Evolutionary conservation across 2,113 vertebrate genomes (phyloP).

Genomic region (Turnix velox): DNA sequence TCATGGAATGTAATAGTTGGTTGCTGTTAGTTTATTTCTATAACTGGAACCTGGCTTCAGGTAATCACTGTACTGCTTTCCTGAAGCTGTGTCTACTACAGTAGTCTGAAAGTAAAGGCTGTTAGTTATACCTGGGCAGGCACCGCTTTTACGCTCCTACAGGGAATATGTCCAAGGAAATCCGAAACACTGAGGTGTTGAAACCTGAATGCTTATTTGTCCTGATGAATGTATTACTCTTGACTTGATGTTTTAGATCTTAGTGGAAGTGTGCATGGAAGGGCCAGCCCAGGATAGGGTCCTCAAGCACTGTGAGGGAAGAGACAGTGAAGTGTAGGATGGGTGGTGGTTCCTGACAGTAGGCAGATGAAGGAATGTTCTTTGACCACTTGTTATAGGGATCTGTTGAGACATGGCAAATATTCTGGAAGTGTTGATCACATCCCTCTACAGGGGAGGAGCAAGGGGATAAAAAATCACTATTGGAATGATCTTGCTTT

Average conservation of each 20-base stretch:
- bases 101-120: not conserved
- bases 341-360: not conserved
- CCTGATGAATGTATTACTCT: not conserved
- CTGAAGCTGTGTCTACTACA: not conserved
- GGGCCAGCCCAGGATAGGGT: not conserved
- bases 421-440: not conserved
- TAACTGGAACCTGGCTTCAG: not conserved
- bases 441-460: not conserved
- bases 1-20: not conserved
- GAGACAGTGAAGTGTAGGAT: not conserved
- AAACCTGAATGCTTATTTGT: not conserved
- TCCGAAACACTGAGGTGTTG: not conserved
- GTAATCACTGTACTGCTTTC: not conserved
- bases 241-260: not conserved
- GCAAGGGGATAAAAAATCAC: not conserved
- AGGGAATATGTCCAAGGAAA: not conserved
- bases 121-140: not conserved
- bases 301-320: not conserved
- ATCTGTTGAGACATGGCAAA: not conserved
- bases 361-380: not conserved
- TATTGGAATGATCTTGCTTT: not conserved
- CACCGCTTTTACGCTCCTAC: not conserved
- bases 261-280: not conserved
- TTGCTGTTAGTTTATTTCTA: not conserved
- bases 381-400: not conserved